Percentiles rank a stretch among this genome's conserved stretches.
Conservation (phyloP, 2,888 invertebrate species). For the Hemicrepidius hirtus region DNA sequence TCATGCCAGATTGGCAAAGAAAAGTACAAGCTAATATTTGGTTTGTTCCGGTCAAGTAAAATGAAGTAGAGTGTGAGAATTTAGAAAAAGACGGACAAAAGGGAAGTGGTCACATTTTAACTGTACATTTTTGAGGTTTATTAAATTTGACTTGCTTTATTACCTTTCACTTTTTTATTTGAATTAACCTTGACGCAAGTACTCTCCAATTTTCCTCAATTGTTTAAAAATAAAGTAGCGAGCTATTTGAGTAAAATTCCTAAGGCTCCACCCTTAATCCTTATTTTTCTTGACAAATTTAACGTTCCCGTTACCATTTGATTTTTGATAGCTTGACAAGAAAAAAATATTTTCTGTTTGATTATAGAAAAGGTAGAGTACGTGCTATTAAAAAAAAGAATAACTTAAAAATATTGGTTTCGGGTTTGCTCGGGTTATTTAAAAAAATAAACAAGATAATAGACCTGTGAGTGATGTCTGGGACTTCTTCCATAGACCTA, state of each 20-base stretch:
- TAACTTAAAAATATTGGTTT: too few relatives aligned
- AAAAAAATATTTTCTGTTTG: too few relatives aligned
- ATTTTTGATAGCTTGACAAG: too few relatives aligned
- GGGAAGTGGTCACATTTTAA: conserved; percentile 25
- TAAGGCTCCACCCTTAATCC: background rate
- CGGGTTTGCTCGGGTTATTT: too few relatives aligned
- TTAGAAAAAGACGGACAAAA: conserved; percentile 25
- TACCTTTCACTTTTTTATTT: conserved; percentile 36
- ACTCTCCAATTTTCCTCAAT: background rate
- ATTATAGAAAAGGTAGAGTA: too few relatives aligned
- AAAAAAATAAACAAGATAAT: too few relatives aligned
- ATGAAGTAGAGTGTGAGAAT: conserved; percentile 47
- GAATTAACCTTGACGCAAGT: background rate
- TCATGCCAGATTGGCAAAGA: conserved; percentile 20
- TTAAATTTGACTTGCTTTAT: conserved; percentile 27
- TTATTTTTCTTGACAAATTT: too few relatives aligned
- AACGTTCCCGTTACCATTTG: too few relatives aligned
- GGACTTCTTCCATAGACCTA: too few relatives aligned
- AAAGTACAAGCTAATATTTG: conserved; percentile 34
- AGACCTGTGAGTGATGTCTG: too few relatives aligned
- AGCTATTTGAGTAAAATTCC: background rate
- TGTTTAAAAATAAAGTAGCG: background rate
- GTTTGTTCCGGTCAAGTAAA: conserved; percentile 42
- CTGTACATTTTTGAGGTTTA: conserved; percentile 32
- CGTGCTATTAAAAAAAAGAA: too few relatives aligned